Evolutionary conservation across 2,113 vertebrate genomes (phyloP).

Genomic region (Menura novaehollandiae): DNA sequence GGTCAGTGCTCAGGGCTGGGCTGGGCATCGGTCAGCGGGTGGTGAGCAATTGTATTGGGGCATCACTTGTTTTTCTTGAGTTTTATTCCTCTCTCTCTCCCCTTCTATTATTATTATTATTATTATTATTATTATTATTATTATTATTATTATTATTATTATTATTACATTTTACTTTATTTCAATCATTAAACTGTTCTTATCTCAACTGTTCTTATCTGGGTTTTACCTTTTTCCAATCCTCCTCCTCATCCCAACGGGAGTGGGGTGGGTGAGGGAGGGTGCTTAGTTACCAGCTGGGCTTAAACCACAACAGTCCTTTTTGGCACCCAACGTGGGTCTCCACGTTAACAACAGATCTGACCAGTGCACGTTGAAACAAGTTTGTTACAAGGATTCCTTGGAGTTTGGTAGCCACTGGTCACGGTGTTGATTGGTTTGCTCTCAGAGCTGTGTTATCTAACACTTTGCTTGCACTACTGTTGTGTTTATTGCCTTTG

Average conservation of each 20-base stretch:
- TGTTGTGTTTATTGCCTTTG: background rate
- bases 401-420: background rate
- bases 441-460: background rate
- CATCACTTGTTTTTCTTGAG: background rate
- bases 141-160: background rate
- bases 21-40: background rate
- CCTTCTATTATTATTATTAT: background rate
- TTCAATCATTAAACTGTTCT: conserved; percentile 3
- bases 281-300: background rate
- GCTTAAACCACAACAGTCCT: background rate
- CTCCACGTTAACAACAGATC: background rate
- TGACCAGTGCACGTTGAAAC: background rate
- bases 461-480: background rate
- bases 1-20: background rate
- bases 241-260: background rate
- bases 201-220: background rate
- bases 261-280: background rate
- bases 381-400: background rate
- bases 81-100: background rate
- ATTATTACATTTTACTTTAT: background rate
- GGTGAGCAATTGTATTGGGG: background rate
- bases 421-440: background rate
- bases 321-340: background rate
- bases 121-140: background rate
- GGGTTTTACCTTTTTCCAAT: background rate